Evolutionary conservation across 1,140 invertebrate genomes (phyloP).

Genomic region (Chrysopa pallens): DNA sequence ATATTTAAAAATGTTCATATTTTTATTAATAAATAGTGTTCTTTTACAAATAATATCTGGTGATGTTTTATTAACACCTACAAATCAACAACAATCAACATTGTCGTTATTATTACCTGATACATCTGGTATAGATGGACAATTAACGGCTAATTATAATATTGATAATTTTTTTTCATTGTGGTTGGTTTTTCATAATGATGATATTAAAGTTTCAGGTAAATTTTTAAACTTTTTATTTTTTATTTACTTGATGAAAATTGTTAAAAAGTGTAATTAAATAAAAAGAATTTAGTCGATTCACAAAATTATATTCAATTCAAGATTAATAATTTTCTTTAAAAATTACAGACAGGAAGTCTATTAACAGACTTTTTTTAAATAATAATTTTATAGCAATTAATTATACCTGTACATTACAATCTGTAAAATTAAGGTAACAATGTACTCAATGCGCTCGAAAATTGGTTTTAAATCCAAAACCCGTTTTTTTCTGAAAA

Average conservation of each 20-base stretch:
- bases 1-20: not conserved
- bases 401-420: no score
- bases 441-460: no score
- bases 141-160: slow-evolving; percentile 24
- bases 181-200: slow-evolving; percentile 32
- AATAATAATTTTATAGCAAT: no score
- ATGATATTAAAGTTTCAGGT: slow-evolving; percentile 30
- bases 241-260: not conserved
- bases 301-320: no score
- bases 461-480: no score
- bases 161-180: slow-evolving; percentile 32
- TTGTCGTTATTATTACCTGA: slow-evolving; percentile 20
- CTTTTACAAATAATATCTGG: not conserved
- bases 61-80: not conserved
- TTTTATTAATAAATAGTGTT: not conserved
- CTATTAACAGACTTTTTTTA: no score
- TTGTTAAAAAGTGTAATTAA: no score
- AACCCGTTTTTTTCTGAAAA: no score
- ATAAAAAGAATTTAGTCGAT: no score
- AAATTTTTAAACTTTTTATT: slow-evolving; percentile 4
- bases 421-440: no score
- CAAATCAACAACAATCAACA: not conserved
- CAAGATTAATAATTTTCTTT: no score
- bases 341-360: no score
- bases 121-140: slow-evolving; percentile 27